Evolutionary conservation across 2,888 invertebrate species (phyloP), one percentile per base, ranked within the genome.

Genomic region (Microctonus brassicae): DNA sequence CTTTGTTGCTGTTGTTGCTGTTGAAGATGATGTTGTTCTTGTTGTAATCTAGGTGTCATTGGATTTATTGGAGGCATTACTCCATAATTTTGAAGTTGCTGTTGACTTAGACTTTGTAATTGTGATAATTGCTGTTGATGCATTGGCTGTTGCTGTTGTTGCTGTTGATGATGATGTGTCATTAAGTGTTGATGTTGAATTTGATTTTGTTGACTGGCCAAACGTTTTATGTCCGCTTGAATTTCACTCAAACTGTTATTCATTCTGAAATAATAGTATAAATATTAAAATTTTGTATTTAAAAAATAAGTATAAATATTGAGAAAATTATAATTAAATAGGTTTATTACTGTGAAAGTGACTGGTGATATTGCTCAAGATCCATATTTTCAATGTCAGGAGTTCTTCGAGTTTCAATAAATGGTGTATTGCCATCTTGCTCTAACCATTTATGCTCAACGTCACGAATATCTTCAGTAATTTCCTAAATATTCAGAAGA

Each of bases 191-290:
- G 91, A 80, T 91, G 90, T 80, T 92, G 93, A 81, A 94, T 92
- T 88, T 93, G 93, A 87, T 91, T 92, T 85, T 94, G 94, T 84
- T 96, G 95, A 76, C 92, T 93, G 73, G 96, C 93, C 79, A 98
- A 90, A 81, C 95, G 92, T 88, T 96, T 95, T 86, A 98, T 97
- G 89, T 98, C 97, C 77, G 94, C 94, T 89, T 97, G 97, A 84
- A 98, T 94, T 89, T 97, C 97, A 87, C 95, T 94, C 84, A 98
- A 92, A 90, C 95, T 97, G 89, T 92, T 93, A 90, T 97, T 97
- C 93, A 97, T 95, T 90, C 94, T 94, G 88, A 78, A 89, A 20
- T 24, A 4, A 24, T n/a, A n/a, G n/a, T n/a, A n/a, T n/a, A n/a
- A n/a, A n/a, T n/a, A n/a, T n/a, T n/a, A 13, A 5, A 10, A 34